Evolutionary conservation across 2,888 invertebrate genomes (phyloP), one percentile per base, ranked within the genome.

Genomic region (Physocephala rufipes): DNA sequence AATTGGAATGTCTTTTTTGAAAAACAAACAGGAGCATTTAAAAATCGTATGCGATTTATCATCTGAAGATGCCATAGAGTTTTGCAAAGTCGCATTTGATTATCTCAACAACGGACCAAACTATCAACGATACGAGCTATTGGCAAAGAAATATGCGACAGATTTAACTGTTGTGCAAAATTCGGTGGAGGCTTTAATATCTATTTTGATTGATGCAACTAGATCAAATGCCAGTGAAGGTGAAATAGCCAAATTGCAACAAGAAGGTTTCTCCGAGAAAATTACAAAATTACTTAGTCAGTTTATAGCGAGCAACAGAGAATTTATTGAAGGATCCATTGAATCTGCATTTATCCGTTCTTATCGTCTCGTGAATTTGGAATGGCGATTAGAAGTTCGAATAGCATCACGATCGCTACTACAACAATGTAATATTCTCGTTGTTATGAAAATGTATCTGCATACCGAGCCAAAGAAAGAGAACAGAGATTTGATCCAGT

Each of bases 131-230:
- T 90, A 90, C 76, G 84, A 82, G 5, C 19, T 77, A n/a, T 70
- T 85, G 72, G 78, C 80, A 47, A 80, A 88, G 77, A 91, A 90
- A 80, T 83, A 90, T 45, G 83, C 87, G 3, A 87, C 88, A 2
- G 85, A 87, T 21, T 75, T 86, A 1, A 87, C 87, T 66, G 78
- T 84, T 19, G 87, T 91, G 16, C 88, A 89, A 77, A 73, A 76
- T 0, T 88, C 91, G 55, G 89, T 94, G 16, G 91, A 92, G 86
- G 92, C 91, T 24, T 84, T 94, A 67, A 89, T 93, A n/a, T 91
- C 92, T 82, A 87, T 94, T 64, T 86, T 94, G 64, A 86, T 93
- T 21, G 90, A 93, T 85, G 90, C 90, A 75, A 91, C 91, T 77
- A 92, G 91, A 85, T 88, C 91, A 75, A 90, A 91, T 87, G 91